Base-by-base conservation (phyloP, 2,888 invertebrate species). In the Iselma pallidipennis region DNA sequence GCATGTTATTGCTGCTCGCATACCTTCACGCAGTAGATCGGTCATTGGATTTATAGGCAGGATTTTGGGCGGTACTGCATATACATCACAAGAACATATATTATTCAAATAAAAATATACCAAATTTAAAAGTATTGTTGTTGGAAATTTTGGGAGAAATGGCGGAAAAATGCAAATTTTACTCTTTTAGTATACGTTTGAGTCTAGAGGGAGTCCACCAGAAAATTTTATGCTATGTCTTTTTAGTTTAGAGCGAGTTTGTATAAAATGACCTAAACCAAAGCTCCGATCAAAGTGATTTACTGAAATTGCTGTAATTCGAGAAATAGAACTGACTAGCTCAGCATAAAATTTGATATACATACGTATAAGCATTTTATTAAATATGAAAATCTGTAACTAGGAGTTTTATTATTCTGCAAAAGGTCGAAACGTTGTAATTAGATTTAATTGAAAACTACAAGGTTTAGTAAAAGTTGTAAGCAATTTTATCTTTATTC, bases 1-100 rank as follows among this genome's bases (percentile, higher is more conserved):
- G 81, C 95, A 95, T 70, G 94, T 91, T 78, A 95, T 94, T 63
- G 94, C 94, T 29, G 94, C 94, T 71, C 95, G 85, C 88, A 94
- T 91, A 59, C 93, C 93, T 83, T 94, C 93, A 45, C 90, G 84
- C 65, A 92, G 83, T 78, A 93, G 85, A 79, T 91, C 89, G 63
- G 91, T 92, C 86, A 92, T 88, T 42, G 92, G 88, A 76, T 90
- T 90, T 76, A 93, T 92, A 37, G 92, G 92, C 82, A 92, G 86
- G 74, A 93, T 92, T 85, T 91, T 92, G 52, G 92, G 93, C 66
- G 91, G 91, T 71, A 92, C 92, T 91, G 85, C 58, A 79, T 80
- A 70, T 56, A 51, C 19, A 5, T 19, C 16, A 55, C 49, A 50
- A 55, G 50, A 50, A 49, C 21, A 10, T 4, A 19, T 51, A 60